Conservation (phyloP, 1,140 invertebrate species). For the Calephelis virginiensis region DNA sequence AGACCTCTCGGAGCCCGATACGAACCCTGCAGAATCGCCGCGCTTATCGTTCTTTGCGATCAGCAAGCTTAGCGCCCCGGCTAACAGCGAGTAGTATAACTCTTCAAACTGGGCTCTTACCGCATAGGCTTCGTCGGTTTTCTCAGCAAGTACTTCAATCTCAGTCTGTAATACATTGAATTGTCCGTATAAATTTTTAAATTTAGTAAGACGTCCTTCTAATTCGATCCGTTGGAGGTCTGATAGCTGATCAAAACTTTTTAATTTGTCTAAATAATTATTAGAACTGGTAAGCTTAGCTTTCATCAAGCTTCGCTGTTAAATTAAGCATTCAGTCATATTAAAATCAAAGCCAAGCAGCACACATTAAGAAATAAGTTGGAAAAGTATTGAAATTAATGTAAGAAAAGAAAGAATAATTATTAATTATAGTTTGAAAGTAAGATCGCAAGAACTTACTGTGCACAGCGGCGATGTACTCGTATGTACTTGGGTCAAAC, state of each 20-base stretch:
- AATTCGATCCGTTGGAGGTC: slow-evolving; percentile 25
- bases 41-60: too few relatives aligned
- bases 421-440: not conserved
- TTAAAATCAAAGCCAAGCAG: too few relatives aligned
- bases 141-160: slow-evolving; percentile 11
- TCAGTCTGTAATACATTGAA: slow-evolving; percentile 18
- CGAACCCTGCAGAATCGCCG: too few relatives aligned
- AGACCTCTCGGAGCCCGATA: too few relatives aligned
- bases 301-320: not conserved
- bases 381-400: not conserved
- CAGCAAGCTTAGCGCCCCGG: not conserved
- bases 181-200: slow-evolving; percentile 16
- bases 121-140: not conserved
- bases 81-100: not conserved
- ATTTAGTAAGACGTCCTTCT: slow-evolving; percentile 22
- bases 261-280: slow-evolving; percentile 14
- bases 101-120: slow-evolving; percentile 1
- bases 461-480: not conserved
- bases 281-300: slow-evolving; percentile 3
- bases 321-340: slow-evolving; percentile 2
- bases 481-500: not conserved
- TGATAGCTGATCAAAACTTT: slow-evolving; percentile 14
- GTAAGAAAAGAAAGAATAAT: too few relatives aligned
- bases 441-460: not conserved
- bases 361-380: too few relatives aligned